Percentiles rank a stretch among this genome's conserved stretches.
Conservation (phyloP, 1,140 invertebrate species). For the Ephestia elutella region DNA sequence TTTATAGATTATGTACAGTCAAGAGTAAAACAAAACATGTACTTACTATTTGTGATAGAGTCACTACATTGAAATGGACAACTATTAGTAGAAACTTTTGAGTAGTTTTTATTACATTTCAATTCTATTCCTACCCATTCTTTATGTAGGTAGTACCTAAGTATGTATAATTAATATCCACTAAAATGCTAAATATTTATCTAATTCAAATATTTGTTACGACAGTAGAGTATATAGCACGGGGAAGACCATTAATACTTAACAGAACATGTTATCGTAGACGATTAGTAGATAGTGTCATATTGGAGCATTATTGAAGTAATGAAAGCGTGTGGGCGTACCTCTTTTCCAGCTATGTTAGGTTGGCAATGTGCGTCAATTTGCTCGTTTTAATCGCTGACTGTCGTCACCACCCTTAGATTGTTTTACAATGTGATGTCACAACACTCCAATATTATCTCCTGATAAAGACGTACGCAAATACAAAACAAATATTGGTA, state of each 20-base stretch:
- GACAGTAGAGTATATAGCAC: background rate
- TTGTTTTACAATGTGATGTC: conserved; percentile 21
- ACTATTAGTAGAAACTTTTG: too few relatives aligned
- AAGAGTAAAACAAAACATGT: too few relatives aligned
- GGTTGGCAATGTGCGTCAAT: conserved; percentile 49
- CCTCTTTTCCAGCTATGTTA: conserved; percentile 17
- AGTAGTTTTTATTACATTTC: too few relatives aligned
- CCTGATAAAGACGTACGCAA: conserved; percentile 13
- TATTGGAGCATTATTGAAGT: conserved; percentile 24
- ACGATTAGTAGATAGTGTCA: conserved; percentile 1
- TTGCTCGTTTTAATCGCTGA: conserved; percentile 43
- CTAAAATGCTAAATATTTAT: too few relatives aligned
- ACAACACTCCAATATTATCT: conserved; percentile 12
- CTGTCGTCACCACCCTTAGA: conserved; percentile 45
- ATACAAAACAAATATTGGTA: conserved; percentile 24
- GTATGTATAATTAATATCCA: too few relatives aligned
- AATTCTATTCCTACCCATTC: too few relatives aligned
- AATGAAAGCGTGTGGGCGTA: conserved; percentile 49
- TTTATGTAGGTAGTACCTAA: too few relatives aligned
- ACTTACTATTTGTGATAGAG: too few relatives aligned
- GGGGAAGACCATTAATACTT: background rate
- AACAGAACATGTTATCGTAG: background rate
- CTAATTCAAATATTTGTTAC: too few relatives aligned
- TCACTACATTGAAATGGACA: too few relatives aligned
- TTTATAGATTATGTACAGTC: too few relatives aligned